These are phyloP conservation scores for Vulpes ferrilata DNA, from an alignment of 2,113 vertebrate genomes.

Conservation along the genomic window DNA sequence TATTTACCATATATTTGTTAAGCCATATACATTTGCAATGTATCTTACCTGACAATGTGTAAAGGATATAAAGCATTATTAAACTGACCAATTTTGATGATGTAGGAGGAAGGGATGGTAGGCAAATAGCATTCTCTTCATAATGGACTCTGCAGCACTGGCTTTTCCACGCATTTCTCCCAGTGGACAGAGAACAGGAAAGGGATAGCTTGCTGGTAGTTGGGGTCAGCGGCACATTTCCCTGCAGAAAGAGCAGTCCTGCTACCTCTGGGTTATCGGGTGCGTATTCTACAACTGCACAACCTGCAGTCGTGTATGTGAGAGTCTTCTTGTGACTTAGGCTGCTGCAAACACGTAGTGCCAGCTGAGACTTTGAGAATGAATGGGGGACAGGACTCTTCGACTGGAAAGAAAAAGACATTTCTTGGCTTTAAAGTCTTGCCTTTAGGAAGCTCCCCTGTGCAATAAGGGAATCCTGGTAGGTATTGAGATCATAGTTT, in stretches of 20 bases:
- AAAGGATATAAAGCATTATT: slow-evolving; percentile 36
- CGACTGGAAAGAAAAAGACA: neutral
- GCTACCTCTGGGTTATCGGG: neutral
- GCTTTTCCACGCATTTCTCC: neutral
- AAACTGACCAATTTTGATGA: slow-evolving; percentile 55
- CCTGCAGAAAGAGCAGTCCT: neutral
- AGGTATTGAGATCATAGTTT: neutral
- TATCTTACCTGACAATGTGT: slow-evolving; percentile 61
- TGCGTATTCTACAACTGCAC: fast-evolving
- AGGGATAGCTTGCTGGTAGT: neutral
- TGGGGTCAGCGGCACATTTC: neutral
- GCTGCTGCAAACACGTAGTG: neutral
- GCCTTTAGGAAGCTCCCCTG: neutral
- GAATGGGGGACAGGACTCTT: neutral
- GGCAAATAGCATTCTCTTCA: slow-evolving; percentile 13
- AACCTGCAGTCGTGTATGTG: neutral
- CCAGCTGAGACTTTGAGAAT: neutral
- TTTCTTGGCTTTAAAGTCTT: slow-evolving; percentile 5
- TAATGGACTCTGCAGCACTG: neutral
- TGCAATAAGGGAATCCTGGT: neutral
- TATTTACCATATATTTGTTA: slow-evolving; percentile 74
- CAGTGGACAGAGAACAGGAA: neutral
- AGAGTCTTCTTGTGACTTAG: neutral
- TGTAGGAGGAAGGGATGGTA: neutral
- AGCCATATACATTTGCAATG: slow-evolving; percentile 48